Conservation (phyloP, 23 tunicate species). For the Diplosoma virens region DNA sequence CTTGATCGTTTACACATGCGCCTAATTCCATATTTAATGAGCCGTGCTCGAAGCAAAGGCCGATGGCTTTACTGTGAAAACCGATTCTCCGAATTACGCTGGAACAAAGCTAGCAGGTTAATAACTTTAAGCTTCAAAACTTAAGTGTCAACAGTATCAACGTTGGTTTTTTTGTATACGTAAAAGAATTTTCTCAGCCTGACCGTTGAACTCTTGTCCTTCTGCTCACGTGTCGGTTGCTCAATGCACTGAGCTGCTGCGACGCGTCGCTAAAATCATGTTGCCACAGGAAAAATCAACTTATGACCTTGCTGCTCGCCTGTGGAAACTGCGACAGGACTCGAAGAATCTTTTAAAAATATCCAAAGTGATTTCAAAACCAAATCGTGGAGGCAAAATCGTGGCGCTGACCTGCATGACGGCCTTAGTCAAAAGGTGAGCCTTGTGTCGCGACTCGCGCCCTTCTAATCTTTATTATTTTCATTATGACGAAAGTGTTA, state of each 20-base stretch:
- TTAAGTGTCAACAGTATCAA: too few species aligned
- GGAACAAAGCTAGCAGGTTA: too few species aligned
- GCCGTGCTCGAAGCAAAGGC: too few species aligned
- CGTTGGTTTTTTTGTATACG: too few species aligned
- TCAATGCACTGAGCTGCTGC: background rate
- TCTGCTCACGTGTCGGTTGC: background rate
- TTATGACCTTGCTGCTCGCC: background rate
- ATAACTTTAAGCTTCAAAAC: too few species aligned
- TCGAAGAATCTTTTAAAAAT: background rate
- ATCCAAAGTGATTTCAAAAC: background rate
- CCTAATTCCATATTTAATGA: too few species aligned
- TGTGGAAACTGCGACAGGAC: constrained; percentile 22
- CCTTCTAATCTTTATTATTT: background rate
- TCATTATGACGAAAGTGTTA: background rate
- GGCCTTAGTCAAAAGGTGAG: background rate
- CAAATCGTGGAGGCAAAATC: constrained; percentile 1
- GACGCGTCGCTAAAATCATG: too few species aligned
- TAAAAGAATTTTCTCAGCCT: too few species aligned
- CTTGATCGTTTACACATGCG: too few species aligned
- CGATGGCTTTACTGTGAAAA: too few species aligned
- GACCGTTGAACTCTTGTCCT: background rate
- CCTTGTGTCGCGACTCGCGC: background rate
- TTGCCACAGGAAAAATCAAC: constrained; percentile 7
- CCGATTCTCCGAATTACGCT: too few species aligned
- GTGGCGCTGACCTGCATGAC: constrained; percentile 11